Base-by-base conservation (phyloP, 2,888 invertebrate genomes). In the Melolontha melolontha region DNA sequence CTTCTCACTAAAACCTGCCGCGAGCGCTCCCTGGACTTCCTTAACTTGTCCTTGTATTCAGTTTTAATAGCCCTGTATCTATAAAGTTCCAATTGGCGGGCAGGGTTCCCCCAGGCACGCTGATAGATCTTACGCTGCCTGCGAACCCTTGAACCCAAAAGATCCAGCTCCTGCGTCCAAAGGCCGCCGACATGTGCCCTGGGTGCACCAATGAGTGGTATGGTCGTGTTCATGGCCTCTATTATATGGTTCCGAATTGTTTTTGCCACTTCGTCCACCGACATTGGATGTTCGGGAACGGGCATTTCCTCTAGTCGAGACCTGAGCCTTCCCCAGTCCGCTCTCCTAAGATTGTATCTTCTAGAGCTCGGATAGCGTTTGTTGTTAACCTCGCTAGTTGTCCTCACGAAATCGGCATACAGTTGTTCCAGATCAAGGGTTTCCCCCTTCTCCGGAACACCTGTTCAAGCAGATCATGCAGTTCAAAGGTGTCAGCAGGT, bases 331-430 rank as follows among this genome's bases (percentile, higher is more conserved):
- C n/a, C n/a, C n/a, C n/a, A n/a, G n/a, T n/a, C n/a, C n/a, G n/a
- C n/a, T n/a, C n/a, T n/a, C n/a, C n/a, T n/a, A n/a, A 66, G 29
- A 10, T 5, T 14, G 7, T 66, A 5, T 57, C 66, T 57, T n/a
- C n/a, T n/a, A n/a, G n/a, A n/a, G n/a, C n/a, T n/a, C n/a, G 41
- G 49, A 17, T 1, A 7, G 14, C 4, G 27, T 4, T 41, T 27
- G 27, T 0, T 5, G 4, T 27, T 16, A n/a, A 11, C 1, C 12
- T 4, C 14, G 6, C 50, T 22, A 7, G 12, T 1, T 0, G 51
- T 54, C 41, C 6, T 49, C 11, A 44, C 67, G 14, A 67, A 51
- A 16, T 64, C 44, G 17, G 6, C 14, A 54, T 67, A 52, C 0
- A 49, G 12, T 0, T 42, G 29, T 4, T 66, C 66, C 1, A 51